Evolutionary conservation across 2,888 invertebrate genomes (phyloP).

Genomic region (Pristionchus mayeri): DNA sequence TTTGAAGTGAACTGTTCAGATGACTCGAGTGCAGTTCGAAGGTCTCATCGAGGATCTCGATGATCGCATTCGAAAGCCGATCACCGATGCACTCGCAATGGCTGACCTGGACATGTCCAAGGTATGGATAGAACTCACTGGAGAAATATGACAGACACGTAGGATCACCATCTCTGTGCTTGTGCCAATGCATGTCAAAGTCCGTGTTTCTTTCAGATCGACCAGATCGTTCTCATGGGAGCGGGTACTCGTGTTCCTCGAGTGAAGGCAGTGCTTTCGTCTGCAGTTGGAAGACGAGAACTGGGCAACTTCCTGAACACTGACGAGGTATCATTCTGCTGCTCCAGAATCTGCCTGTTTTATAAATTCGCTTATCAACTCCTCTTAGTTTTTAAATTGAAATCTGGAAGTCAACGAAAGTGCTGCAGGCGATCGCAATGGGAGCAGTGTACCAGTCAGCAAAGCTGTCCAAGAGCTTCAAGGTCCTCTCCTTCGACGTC

Average conservation of each 20-base stretch:
- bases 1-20: too few species aligned
- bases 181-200: too few species aligned
- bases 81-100: slow-evolving; percentile 86
- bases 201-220: slow-evolving; percentile 64
- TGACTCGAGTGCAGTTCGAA: slow-evolving; percentile 90
- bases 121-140: too few species aligned
- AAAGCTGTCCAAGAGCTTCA: slow-evolving; percentile 93
- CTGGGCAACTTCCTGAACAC: slow-evolving; percentile 93
- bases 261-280: slow-evolving; percentile 59
- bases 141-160: too few species aligned
- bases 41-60: slow-evolving; percentile 87
- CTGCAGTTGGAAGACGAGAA: slow-evolving; percentile 78
- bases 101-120: slow-evolving; percentile 81
- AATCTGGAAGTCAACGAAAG: not conserved
- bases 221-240: slow-evolving; percentile 89
- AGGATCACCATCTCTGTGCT: too few species aligned
- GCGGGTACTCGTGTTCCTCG: slow-evolving; percentile 88
- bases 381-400: not conserved
- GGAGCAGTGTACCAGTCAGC: slow-evolving; percentile 86
- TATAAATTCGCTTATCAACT: not conserved
- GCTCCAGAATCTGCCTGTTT: not conserved
- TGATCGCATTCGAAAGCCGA: slow-evolving; percentile 85
- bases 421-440: slow-evolving; percentile 84
- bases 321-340: slow-evolving; percentile 83
- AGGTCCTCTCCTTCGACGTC: slow-evolving; percentile 93